Evolutionary conservation across 2,888 invertebrate species (phyloP), one percentile per base, ranked within the genome.

Genomic region (Diarsia rubi): DNA sequence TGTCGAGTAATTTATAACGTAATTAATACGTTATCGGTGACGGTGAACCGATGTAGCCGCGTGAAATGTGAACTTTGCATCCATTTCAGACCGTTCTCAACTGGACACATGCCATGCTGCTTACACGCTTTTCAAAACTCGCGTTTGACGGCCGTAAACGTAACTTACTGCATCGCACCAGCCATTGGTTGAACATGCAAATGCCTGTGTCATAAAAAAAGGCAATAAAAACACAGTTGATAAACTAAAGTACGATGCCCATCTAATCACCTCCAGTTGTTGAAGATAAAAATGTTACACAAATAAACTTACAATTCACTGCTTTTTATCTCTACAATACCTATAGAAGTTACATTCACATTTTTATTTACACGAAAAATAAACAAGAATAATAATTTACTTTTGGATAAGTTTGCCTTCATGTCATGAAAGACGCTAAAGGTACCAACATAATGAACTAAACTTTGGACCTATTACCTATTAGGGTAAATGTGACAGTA

Each of bases 1-100:
- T 95, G 94, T 95, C 93, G 94, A 91, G 92, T 94, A 94, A 95
- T 95, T 93, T 95, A 95, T 93, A 94, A 93, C 91, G 95, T 95
- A 95, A 96, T 96, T 95, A 95, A 94, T 93, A 91, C 89, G 90
- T 93, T 96, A 96, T 95, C 96, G 93, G 88, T 87, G 90, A 88
- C 92, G 91, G 91, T 92, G 88, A 76, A 78, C 74, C 84, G 37
- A 75, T 91, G 90, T 88, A 86, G 88, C 68, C 73, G 83, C 88
- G 86, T 90, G 90, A 90, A 88, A 87, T 85, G 86, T 93, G 94
- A 94, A 95, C 94, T 93, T 94, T 94, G 94, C 92, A 90, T 91
- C 89, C 89, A 88, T 87, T 89, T 88, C 84, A 85, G 85, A 86
- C 86, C 80, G 85, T 74, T 63, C 70, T 49, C 45, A 59, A 75